A percentile compares a stretch with the other conserved stretches of the same genome.
Conservation (phyloP, 2,888 invertebrate species). For the Dioctria linearis region DNA sequence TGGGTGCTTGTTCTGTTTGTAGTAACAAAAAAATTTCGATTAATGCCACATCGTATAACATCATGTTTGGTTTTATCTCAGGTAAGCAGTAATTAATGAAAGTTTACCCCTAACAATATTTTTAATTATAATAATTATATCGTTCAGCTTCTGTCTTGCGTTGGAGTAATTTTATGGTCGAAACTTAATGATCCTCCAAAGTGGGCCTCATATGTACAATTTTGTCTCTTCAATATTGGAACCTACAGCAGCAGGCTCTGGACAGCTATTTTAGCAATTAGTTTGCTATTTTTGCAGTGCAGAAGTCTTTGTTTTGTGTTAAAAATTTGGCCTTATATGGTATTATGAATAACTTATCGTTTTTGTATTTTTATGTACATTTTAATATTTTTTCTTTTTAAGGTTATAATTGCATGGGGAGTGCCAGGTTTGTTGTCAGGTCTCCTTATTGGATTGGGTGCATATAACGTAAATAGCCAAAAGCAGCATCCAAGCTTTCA, state of each 20-base stretch:
- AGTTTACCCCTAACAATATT: too few relatives aligned
- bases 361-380: conserved; percentile 20
- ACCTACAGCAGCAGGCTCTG: conserved; percentile 88
- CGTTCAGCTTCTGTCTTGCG: conserved; percentile 76
- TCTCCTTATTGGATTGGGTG: conserved; percentile 76
- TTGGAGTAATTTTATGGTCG: conserved; percentile 85
- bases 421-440: conserved; percentile 79
- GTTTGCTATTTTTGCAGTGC: conserved; percentile 85
- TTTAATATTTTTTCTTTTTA: conserved; percentile 62
- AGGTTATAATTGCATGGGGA: conserved; percentile 77
- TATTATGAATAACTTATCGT: conserved; percentile 61
- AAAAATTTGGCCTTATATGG: conserved; percentile 81
- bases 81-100: conserved; percentile 71
- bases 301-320: conserved; percentile 88
- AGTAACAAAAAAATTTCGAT: conserved; percentile 81
- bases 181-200: conserved; percentile 73
- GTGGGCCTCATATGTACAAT: conserved; percentile 82
- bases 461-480: conserved; percentile 22
- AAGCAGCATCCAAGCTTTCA: conserved; percentile 84
- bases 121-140: conserved; percentile 54
- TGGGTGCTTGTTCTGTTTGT: conserved; percentile 85
- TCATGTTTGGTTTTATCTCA: conserved; percentile 85
- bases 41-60: conserved; percentile 88
- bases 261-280: conserved; percentile 87
- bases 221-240: conserved; percentile 82